These are phyloP conservation scores for Pandemis corylana DNA, from an alignment of 2,888 invertebrate genomes.

Conservation along the genomic window DNA sequence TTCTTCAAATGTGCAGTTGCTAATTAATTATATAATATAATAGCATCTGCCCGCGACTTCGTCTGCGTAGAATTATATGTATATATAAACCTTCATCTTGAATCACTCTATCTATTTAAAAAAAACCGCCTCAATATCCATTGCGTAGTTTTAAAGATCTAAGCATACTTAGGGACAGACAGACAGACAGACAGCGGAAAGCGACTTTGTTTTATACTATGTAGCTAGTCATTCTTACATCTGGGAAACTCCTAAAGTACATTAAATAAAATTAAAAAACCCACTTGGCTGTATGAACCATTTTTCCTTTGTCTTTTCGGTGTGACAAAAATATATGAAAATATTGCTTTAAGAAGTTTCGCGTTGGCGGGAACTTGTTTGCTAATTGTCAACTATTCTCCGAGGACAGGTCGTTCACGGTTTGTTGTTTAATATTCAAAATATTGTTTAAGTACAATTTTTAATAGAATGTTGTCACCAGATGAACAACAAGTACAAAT, in stretches of 20 bases:
- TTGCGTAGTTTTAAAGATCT: no score
- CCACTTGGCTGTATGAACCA: background rate
- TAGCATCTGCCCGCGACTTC: no score
- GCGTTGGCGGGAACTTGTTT: conserved; percentile 25
- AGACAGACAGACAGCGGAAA: no score
- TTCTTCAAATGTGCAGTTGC: background rate
- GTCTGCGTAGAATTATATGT: no score
- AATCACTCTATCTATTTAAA: no score
- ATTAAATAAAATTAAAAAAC: background rate
- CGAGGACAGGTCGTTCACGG: background rate
- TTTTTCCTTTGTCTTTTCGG: background rate
- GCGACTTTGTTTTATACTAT: no score
- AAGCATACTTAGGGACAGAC: no score
- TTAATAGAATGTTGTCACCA: conserved; percentile 65
- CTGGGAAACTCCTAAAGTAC: no score
- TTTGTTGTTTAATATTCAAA: background rate
- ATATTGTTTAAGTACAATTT: background rate
- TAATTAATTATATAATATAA: no score
- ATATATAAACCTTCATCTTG: no score
- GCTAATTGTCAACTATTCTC: background rate
- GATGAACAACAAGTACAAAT: conserved; percentile 73
- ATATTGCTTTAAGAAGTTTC: background rate
- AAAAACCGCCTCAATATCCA: no score
- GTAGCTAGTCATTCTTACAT: no score
- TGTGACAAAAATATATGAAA: background rate